These are phyloP conservation scores for Bufotes viridis DNA, from an alignment of 2,797 vertebrate species.

Conservation along the genomic window DNA sequence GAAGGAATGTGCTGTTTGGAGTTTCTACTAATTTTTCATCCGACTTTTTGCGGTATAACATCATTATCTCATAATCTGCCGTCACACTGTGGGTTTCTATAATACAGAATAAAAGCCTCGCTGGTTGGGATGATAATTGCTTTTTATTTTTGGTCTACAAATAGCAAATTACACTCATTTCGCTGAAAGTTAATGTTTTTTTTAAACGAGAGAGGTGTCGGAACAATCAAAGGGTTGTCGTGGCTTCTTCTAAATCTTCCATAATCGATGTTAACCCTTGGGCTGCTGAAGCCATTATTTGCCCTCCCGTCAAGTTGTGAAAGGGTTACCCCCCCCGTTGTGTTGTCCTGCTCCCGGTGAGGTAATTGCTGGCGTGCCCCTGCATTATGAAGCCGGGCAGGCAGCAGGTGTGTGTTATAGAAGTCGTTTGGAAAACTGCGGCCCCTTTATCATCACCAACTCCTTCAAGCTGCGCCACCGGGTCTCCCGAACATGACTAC, in stretches of 20 bases:
- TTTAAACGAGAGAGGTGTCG: not conserved
- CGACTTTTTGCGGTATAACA: not conserved
- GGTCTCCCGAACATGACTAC: slow-evolving; percentile 59
- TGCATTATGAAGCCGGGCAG: slow-evolving; percentile 52
- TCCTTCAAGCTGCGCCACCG: slow-evolving; percentile 51
- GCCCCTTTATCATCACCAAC: slow-evolving; percentile 59
- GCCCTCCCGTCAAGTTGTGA: not conserved
- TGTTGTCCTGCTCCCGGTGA: not conserved
- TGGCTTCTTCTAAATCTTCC: too few relatives aligned
- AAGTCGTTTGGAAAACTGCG: slow-evolving; percentile 57
- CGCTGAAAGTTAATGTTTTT: slow-evolving; percentile 23
- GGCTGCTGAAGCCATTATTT: not conserved
- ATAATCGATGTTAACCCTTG: not conserved
- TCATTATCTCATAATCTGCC: slow-evolving; percentile 43
- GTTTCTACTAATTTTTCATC: slow-evolving; percentile 15
- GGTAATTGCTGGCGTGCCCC: slow-evolving; percentile 54
- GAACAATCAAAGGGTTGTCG: not conserved
- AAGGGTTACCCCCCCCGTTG: not conserved
- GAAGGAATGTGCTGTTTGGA: too few relatives aligned
- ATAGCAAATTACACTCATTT: slow-evolving; percentile 34
- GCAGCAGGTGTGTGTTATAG: slow-evolving; percentile 57
- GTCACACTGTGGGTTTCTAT: slow-evolving; percentile 38
- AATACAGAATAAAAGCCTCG: slow-evolving; percentile 2
- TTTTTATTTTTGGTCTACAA: slow-evolving; percentile 33
- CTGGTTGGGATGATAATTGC: slow-evolving; percentile 36